These are phyloP conservation scores for Lucilia cuprina DNA, from an alignment of 1,140 invertebrate species.

Conservation along the genomic window DNA sequence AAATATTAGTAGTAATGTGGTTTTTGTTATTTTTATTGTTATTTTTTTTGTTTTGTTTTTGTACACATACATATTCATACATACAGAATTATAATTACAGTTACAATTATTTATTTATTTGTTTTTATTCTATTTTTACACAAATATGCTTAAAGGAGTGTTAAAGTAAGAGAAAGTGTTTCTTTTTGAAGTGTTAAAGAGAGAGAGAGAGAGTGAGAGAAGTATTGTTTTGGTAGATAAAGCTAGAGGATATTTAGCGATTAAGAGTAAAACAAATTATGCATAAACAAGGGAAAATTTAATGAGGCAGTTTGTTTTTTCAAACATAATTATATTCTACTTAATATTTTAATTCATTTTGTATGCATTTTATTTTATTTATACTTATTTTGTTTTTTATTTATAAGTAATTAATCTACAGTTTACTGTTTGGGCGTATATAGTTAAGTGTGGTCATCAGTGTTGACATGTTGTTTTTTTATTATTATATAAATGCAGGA, in stretches of 20 bases:
- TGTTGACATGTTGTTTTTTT: too few species aligned
- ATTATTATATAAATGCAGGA: too few species aligned
- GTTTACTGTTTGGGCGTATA: too few species aligned
- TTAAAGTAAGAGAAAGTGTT: neutral
- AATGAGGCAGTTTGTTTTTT: too few species aligned
- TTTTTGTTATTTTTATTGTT: neutral
- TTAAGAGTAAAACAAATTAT: too few species aligned
- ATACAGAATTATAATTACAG: constrained; percentile 1
- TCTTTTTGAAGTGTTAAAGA: neutral
- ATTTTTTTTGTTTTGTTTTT: neutral
- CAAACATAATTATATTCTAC: too few species aligned
- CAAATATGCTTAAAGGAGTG: neutral
- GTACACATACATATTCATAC: constrained; percentile 2
- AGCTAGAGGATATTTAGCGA: neutral
- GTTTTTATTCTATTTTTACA: neutral
- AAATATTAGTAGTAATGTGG: neutral
- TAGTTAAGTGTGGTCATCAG: too few species aligned
- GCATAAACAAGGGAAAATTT: too few species aligned
- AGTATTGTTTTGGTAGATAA: neutral
- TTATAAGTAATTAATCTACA: too few species aligned
- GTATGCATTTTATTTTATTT: too few species aligned
- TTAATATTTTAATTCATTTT: too few species aligned
- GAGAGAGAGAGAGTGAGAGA: neutral
- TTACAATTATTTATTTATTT: neutral
- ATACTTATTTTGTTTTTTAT: too few species aligned